phyloP scores from a whole-genome alignment of 1,140 invertebrate species.

The Leptinotarsa defecta region DNA sequence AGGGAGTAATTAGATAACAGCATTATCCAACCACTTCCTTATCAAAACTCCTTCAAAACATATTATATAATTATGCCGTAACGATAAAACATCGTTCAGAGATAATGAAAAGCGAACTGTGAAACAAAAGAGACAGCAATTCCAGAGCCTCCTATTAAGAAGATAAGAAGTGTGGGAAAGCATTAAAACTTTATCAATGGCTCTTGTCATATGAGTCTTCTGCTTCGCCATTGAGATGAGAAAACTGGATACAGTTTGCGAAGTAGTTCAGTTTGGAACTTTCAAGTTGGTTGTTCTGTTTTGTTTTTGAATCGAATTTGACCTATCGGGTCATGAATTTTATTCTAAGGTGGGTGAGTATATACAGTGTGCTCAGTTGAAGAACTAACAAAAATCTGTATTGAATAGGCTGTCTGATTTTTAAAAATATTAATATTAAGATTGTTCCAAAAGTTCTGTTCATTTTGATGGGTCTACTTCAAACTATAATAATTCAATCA shows the following conservation, averaged over 20 bases:
- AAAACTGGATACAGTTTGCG: not conserved
- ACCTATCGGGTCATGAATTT: too few relatives aligned
- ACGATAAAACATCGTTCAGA: not conserved
- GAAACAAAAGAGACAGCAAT: constrained; percentile 31
- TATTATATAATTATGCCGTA: constrained; percentile 1
- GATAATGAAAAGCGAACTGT: constrained; percentile 32
- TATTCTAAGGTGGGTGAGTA: too few relatives aligned
- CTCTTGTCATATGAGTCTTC: constrained; percentile 34
- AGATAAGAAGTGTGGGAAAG: constrained; percentile 36
- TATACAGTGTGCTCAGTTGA: too few relatives aligned
- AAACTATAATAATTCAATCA: too few relatives aligned
- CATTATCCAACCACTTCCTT: constrained; percentile 10
- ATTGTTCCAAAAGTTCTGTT: too few relatives aligned
- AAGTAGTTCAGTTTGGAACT: not conserved
- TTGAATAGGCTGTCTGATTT: too few relatives aligned
- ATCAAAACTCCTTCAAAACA: constrained; percentile 10
- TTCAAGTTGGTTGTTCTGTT: not conserved
- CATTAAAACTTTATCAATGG: constrained; percentile 28
- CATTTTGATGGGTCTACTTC: too few relatives aligned
- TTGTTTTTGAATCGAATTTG: too few relatives aligned
- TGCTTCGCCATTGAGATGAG: constrained; percentile 2
- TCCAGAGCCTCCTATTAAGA: constrained; percentile 11
- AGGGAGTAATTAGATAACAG: constrained; percentile 3
- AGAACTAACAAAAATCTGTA: too few relatives aligned
- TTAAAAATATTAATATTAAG: too few relatives aligned